These are phyloP conservation scores for Varecia variegata DNA, from an alignment of 2,797 vertebrate genomes.

Conservation along the genomic window DNA sequence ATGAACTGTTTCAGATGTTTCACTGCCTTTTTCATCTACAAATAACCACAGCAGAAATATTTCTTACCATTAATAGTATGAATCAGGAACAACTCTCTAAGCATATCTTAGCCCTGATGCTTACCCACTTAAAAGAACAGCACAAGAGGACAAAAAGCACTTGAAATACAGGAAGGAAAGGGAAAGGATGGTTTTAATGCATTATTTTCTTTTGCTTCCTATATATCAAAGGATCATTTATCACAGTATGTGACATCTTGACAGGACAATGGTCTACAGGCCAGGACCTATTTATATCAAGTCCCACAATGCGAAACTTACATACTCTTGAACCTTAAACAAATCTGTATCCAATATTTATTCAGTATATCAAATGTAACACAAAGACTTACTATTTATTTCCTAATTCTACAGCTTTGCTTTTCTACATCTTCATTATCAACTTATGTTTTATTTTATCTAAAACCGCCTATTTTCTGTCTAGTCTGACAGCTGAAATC, in stretches of 20 bases:
- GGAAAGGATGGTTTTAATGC: neutral
- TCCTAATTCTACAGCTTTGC: neutral
- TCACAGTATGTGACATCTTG: neutral
- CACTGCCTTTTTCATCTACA: slow-evolving; percentile 8
- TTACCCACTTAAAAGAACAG: neutral
- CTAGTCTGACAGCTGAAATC: neutral
- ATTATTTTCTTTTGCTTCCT: neutral
- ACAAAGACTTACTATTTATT: neutral
- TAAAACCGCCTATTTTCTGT: slow-evolving; percentile 29
- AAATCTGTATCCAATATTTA: neutral
- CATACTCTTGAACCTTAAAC: neutral
- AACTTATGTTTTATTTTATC: neutral
- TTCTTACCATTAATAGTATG: neutral
- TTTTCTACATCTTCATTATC: neutral
- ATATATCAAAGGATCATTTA: neutral
- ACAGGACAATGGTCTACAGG: neutral
- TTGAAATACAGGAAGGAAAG: neutral
- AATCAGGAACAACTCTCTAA: neutral
- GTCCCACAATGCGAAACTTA: neutral
- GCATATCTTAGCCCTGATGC: neutral
- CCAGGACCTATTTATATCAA: slow-evolving; percentile 14
- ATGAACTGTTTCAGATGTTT: neutral
- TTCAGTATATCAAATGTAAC: neutral
- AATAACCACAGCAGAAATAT: neutral
- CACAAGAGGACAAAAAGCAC: neutral